Conservation (phyloP, 2,888 invertebrate species). For the Ommatoiulus sabulosus region DNA sequence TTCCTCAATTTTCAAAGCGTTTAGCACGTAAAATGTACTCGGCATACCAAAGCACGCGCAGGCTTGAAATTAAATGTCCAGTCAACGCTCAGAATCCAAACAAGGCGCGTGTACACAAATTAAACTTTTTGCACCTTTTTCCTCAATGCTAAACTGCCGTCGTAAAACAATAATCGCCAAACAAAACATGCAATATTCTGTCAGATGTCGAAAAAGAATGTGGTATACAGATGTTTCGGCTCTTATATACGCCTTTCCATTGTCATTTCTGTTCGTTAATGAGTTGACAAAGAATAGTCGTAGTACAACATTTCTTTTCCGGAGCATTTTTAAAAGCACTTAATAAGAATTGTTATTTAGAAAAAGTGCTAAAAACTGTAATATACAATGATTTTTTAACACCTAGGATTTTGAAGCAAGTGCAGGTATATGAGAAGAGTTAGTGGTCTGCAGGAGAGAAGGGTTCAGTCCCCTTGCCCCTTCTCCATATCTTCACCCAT, state of each 20-base stretch:
- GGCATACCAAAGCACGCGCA: background rate
- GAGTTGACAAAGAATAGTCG: too few relatives aligned
- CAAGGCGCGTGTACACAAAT: background rate
- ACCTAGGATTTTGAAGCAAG: too few relatives aligned
- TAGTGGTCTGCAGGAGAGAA: too few relatives aligned
- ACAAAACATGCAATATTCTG: background rate
- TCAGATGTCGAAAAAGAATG: background rate
- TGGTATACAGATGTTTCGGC: background rate
- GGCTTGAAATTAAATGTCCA: background rate
- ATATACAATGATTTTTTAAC: too few relatives aligned
- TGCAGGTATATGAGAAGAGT: too few relatives aligned
- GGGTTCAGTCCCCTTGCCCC: too few relatives aligned
- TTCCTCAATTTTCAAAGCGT: slow-evolving; percentile 23
- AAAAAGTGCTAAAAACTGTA: too few relatives aligned
- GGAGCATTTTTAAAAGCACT: too few relatives aligned
- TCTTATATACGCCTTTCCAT: background rate
- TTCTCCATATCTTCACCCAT: too few relatives aligned
- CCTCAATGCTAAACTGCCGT: background rate
- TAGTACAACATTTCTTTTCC: too few relatives aligned
- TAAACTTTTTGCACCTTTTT: background rate
- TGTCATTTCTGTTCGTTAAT: too few relatives aligned
- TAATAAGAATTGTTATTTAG: too few relatives aligned
- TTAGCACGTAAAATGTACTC: slow-evolving; percentile 39
- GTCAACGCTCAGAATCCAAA: background rate
- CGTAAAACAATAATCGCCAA: background rate